Percentiles rank a stretch among this genome's conserved stretches.
phyloP scores from a whole-genome alignment of 2,113 vertebrate genomes.

The Alethe diademata region DNA sequence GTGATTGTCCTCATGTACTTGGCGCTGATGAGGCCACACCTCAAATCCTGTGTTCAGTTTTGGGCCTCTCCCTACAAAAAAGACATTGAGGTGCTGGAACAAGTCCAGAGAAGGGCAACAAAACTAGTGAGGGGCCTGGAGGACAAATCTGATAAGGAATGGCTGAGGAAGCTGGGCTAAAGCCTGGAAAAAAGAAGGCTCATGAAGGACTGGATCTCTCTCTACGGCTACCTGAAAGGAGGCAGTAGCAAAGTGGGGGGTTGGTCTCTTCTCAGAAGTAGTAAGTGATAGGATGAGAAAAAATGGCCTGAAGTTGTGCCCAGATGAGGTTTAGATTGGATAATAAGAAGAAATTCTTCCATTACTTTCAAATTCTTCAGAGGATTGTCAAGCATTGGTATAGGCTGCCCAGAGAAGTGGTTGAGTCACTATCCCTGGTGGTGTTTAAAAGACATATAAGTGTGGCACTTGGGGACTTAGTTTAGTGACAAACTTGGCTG shows the following conservation, averaged over 20 bases:
- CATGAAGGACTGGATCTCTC: not conserved
- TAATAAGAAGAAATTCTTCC: not conserved
- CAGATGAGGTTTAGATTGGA: not conserved
- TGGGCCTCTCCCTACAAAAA: not conserved
- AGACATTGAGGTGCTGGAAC: not conserved
- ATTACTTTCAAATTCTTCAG: not conserved
- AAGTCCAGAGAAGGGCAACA: not conserved
- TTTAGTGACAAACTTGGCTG: not conserved
- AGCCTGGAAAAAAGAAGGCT: not conserved
- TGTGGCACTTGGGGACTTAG: not conserved
- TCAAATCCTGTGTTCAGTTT: not conserved
- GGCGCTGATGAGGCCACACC: not conserved
- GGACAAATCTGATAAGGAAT: not conserved
- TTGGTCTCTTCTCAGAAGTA: not conserved
- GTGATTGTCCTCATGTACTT: rapidly evolving
- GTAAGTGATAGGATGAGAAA: not conserved
- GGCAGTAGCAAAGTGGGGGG: not conserved
- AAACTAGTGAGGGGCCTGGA: not conserved
- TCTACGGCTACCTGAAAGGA: not conserved
- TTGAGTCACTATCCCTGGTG: no score
- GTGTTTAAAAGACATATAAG: not conserved
- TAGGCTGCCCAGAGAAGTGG: not conserved
- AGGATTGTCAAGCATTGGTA: not conserved
- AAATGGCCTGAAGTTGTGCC: not conserved
- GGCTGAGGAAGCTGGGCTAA: not conserved